Evolutionary conservation across 2,888 invertebrate species (phyloP).

Genomic region (Arge pagana): DNA sequence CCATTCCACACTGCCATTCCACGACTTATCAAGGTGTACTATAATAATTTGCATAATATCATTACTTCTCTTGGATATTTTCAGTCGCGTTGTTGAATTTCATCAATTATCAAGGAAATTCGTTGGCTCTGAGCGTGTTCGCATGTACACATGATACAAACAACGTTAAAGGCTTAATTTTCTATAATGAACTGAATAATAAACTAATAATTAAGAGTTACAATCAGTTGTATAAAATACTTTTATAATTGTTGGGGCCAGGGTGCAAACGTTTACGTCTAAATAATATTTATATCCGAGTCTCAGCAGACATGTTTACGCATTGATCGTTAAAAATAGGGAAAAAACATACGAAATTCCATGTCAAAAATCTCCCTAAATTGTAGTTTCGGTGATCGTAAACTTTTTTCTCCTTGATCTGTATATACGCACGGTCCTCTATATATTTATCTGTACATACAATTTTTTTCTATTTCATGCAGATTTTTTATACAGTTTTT

Average conservation of each 20-base stretch:
- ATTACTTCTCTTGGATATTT: too few species aligned
- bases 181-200: background rate
- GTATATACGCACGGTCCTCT: too few species aligned
- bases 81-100: background rate
- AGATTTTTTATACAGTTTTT: too few species aligned
- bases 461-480: too few species aligned
- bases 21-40: too few species aligned
- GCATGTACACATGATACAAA: conserved; percentile 5
- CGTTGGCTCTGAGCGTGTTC: conserved; percentile 14
- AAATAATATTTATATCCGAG: background rate
- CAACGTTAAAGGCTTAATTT: conserved; percentile 8
- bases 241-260: conserved; percentile 20
- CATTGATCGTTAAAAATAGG: conserved; percentile 7
- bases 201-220: conserved; percentile 24
- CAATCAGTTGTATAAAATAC: conserved; percentile 22
- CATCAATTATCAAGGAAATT: background rate
- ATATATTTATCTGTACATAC: too few species aligned
- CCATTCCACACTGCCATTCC: too few species aligned
- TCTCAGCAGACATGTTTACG: background rate
- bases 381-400: too few species aligned
- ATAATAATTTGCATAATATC: too few species aligned
- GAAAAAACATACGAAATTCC: background rate
- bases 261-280: conserved; percentile 4
- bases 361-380: too few species aligned
- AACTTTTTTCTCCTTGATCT: too few species aligned